A percentile compares a stretch with the other conserved stretches of the same genome.
Conservation (phyloP, 2,888 invertebrate species). For the Marasmarcha lunaedactyla region DNA sequence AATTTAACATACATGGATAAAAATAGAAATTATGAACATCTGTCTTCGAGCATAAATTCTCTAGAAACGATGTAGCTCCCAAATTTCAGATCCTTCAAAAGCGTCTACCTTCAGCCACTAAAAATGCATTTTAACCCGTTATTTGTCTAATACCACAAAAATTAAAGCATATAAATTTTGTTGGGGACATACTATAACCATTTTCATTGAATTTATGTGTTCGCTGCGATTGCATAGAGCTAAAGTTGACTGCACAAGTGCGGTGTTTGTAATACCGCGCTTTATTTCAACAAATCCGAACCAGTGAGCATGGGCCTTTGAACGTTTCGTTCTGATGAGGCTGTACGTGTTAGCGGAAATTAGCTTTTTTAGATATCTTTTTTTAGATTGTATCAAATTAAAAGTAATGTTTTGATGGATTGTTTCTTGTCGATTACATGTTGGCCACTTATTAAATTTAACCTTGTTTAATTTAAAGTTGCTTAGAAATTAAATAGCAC, state of each 20-base stretch:
- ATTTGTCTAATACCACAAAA: background rate
- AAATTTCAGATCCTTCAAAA: too few relatives aligned
- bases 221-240: background rate
- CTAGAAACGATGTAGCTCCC: too few relatives aligned
- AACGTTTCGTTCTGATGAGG: background rate
- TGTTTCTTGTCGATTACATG: too few relatives aligned
- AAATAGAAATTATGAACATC: too few relatives aligned
- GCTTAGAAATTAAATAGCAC: too few relatives aligned
- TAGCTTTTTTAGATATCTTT: too few relatives aligned
- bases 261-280: constrained; percentile 25
- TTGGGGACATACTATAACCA: background rate
- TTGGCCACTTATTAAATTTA: too few relatives aligned
- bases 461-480: too few relatives aligned
- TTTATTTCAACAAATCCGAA: constrained; percentile 20
- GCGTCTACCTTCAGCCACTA: background rate
- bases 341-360: background rate
- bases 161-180: background rate
- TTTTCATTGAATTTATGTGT: constrained; percentile 1
- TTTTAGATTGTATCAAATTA: too few relatives aligned
- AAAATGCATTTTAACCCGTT: background rate
- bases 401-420: too few relatives aligned
- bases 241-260: constrained; percentile 28
- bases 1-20: too few relatives aligned
- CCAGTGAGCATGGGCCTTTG: background rate
- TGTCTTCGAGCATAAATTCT: too few relatives aligned